A percentile compares a stretch with the other conserved stretches of the same genome.
These are phyloP conservation scores for Psilopogon haemacephalus DNA, from an alignment of 2,113 vertebrate species.

Conservation along the genomic window DNA sequence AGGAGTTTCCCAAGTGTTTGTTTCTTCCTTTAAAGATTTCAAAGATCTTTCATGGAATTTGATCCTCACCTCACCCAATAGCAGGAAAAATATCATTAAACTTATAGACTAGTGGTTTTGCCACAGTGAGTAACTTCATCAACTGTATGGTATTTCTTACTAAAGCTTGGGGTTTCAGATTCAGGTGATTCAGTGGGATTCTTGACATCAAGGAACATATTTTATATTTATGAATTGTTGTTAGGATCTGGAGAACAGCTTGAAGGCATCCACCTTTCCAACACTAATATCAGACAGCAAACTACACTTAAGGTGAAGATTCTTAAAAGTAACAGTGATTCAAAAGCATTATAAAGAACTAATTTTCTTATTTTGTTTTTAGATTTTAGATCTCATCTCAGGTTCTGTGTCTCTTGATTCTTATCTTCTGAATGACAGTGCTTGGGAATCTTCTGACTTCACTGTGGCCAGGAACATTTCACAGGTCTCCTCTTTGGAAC, in stretches of 20 bases:
- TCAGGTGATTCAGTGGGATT: not conserved
- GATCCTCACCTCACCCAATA: not conserved
- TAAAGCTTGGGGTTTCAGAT: not conserved
- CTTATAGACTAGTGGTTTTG: accelerated
- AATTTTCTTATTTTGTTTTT: not conserved
- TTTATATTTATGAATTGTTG: no score
- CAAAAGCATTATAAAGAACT: not conserved
- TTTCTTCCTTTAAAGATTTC: not conserved
- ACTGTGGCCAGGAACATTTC: not conserved
- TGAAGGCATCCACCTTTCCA: not conserved
- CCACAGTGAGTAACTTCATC: not conserved
- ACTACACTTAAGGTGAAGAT: not conserved
- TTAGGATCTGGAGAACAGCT: not conserved
- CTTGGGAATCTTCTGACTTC: not conserved
- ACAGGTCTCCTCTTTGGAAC: accelerated
- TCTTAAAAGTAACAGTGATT: not conserved
- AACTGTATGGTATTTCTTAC: not conserved
- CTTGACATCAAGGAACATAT: not conserved
- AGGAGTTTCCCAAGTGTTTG: accelerated
- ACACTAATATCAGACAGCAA: not conserved
- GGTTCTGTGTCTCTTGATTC: not conserved
- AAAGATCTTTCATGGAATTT: not conserved
- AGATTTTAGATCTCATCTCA: not conserved
- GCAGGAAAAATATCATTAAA: not conserved
- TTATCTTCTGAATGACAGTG: not conserved